Conservation (phyloP, 1,140 invertebrate species). For the Scaptomyza hsui region DNA sequence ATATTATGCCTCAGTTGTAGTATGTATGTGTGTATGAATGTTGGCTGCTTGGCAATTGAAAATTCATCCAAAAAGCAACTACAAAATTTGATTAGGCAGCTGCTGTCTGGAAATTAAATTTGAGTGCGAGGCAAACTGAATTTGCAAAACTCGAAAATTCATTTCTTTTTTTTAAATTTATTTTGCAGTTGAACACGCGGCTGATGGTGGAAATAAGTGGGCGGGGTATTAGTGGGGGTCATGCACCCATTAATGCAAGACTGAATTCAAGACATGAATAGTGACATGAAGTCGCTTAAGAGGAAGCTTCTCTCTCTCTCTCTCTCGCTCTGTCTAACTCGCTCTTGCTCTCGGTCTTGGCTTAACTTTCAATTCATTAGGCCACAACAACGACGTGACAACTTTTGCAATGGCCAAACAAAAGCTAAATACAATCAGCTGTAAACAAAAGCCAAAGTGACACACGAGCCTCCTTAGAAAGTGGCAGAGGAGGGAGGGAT, state of each 20-base stretch:
- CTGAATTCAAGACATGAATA: constrained; percentile 15
- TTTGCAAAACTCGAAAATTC: constrained; percentile 34
- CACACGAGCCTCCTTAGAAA: constrained; percentile 38
- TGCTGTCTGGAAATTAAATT: constrained; percentile 29
- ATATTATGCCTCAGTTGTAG: too few species aligned
- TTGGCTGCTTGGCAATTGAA: background rate
- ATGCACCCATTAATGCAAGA: constrained; percentile 21
- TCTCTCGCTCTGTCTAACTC: background rate
- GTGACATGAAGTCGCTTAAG: background rate
- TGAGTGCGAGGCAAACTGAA: constrained; percentile 32
- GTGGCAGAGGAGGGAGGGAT: background rate
- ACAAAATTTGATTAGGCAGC: constrained; percentile 35
- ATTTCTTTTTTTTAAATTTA: constrained; percentile 11
- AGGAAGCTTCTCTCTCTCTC: too few species aligned
- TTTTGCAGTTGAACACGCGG: constrained; percentile 39
- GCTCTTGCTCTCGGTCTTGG: constrained; percentile 1
- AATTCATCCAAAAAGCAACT: background rate
- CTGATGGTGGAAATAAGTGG: constrained; percentile 10
- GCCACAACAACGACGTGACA: constrained; percentile 59
- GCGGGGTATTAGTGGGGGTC: background rate
- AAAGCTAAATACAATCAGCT: constrained; percentile 74
- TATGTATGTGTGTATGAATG: too few species aligned
- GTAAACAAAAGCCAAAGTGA: constrained; percentile 67
- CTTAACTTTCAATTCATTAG: constrained; percentile 76
- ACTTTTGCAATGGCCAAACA: constrained; percentile 62